Evolutionary conservation across 1,140 invertebrate species (phyloP).

Genomic region (Aphaenogaster ashmeadi): DNA sequence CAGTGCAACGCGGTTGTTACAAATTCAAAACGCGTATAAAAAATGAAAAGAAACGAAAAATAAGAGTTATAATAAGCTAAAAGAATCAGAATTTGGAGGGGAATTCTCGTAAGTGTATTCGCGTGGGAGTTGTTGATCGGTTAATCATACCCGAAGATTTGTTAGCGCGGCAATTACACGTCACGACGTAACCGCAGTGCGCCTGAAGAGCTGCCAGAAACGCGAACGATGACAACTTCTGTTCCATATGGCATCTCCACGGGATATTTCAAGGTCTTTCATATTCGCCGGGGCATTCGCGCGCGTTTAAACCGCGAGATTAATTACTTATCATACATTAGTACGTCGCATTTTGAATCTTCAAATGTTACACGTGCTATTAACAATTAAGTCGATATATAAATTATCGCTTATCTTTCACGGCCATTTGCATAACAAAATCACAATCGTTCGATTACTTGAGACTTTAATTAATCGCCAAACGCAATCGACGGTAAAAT

Average conservation of each 20-base stretch:
- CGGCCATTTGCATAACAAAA: not conserved
- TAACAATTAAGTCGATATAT: not conserved
- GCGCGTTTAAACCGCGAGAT: constrained; percentile 21
- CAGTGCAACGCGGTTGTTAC: not conserved
- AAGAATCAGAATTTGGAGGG: constrained; percentile 15
- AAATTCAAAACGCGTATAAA: not conserved
- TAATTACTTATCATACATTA: constrained; percentile 20
- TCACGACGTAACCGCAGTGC: constrained; percentile 68
- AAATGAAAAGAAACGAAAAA: not conserved
- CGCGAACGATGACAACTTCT: constrained; percentile 59
- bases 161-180: constrained; percentile 56
- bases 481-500: not conserved
- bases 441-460: not conserved
- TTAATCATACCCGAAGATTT: constrained; percentile 52
- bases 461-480: constrained; percentile 1
- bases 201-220: constrained; percentile 72
- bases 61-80: not conserved
- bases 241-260: constrained; percentile 55
- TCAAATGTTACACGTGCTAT: not conserved
- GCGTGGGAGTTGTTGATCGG: constrained; percentile 34
- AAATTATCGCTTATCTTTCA: not conserved
- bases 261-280: constrained; percentile 50
- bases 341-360: not conserved
- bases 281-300: not conserved
- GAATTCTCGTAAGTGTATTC: constrained; percentile 3